A percentile compares a stretch with the other conserved stretches of the same genome.
Conservation (phyloP, 2,797 vertebrate genomes). For the Basileuterus tristriatus region DNA sequence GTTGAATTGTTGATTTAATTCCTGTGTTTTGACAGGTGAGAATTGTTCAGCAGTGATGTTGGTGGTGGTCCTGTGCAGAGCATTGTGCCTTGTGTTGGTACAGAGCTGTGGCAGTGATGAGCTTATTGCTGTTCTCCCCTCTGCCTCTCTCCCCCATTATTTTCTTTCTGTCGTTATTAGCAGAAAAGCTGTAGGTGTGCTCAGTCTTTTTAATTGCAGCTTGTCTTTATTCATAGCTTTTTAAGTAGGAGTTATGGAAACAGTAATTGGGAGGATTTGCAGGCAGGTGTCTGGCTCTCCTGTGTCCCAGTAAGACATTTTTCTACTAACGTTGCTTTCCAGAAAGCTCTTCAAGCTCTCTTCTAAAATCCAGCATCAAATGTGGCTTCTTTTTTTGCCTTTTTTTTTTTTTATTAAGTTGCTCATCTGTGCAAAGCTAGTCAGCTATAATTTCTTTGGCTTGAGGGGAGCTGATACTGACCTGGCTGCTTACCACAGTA, state of each 20-base stretch:
- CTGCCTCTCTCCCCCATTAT: background rate
- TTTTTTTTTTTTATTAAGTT: background rate
- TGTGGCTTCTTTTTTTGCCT: too few relatives aligned
- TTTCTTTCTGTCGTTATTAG: background rate
- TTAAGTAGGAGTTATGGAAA: conserved; percentile 62
- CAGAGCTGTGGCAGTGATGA: background rate
- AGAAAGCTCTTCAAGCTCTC: conserved; percentile 12
- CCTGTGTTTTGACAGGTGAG: background rate
- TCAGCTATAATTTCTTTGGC: conserved; percentile 10
- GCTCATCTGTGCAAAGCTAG: background rate
- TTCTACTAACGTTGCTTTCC: background rate
- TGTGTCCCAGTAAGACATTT: background rate
- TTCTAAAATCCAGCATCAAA: background rate
- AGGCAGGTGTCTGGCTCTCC: conserved; percentile 51
- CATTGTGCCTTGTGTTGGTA: background rate
- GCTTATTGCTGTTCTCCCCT: background rate
- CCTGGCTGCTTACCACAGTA: background rate
- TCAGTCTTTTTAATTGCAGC: conserved; percentile 41
- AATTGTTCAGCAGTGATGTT: background rate
- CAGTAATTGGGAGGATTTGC: conserved; percentile 35
- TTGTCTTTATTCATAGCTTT: conserved; percentile 61
- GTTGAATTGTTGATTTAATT: background rate
- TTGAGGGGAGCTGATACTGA: conserved; percentile 7
- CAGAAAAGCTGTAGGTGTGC: conserved; percentile 46
- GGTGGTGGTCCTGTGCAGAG: rapidly evolving